Conservation (phyloP, 1,140 invertebrate genomes). For the Drosophila kohkoa region DNA sequence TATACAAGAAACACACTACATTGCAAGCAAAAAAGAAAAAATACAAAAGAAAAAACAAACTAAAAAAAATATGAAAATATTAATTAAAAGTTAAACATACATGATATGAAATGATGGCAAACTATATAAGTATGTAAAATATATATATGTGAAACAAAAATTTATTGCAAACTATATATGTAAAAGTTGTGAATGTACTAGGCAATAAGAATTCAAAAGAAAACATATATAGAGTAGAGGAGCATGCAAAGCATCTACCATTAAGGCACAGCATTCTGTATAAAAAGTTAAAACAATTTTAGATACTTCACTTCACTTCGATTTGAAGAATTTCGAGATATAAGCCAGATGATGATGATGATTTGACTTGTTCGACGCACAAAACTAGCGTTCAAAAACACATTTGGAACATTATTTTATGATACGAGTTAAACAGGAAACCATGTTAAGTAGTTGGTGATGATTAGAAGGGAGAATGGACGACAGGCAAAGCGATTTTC, state of each 20-base stretch:
- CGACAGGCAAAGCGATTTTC: slow-evolving; percentile 17
- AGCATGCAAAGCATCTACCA: slow-evolving; percentile 74
- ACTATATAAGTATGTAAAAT: slow-evolving; percentile 23
- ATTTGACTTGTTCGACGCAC: slow-evolving; percentile 30
- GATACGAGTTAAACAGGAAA: slow-evolving; percentile 15
- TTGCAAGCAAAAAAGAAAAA: slow-evolving; percentile 27
- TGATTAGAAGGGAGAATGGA: slow-evolving; percentile 7
- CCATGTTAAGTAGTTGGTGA: slow-evolving; percentile 18
- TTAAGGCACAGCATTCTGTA: slow-evolving; percentile 69
- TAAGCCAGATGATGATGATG: not conserved
- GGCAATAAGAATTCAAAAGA: slow-evolving; percentile 33
- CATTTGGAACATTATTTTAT: slow-evolving; percentile 50
- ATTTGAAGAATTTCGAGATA: not conserved
- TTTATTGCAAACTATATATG: slow-evolving; percentile 34
- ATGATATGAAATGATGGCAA: slow-evolving; percentile 2
- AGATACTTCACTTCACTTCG: slow-evolving; percentile 7
- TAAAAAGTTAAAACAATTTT: slow-evolving; percentile 42
- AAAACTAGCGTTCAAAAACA: slow-evolving; percentile 24
- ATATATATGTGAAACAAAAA: slow-evolving; percentile 38
- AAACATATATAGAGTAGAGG: slow-evolving; percentile 22
- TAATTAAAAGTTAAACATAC: slow-evolving; percentile 46
- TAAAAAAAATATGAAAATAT: slow-evolving; percentile 27
- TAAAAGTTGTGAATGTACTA: slow-evolving; percentile 51
- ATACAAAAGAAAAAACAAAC: slow-evolving; percentile 20
- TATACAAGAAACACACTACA: slow-evolving; percentile 60